These are phyloP conservation scores for Alviniconcha marisindica DNA, from an alignment of 1,140 invertebrate genomes.

Conservation along the genomic window DNA sequence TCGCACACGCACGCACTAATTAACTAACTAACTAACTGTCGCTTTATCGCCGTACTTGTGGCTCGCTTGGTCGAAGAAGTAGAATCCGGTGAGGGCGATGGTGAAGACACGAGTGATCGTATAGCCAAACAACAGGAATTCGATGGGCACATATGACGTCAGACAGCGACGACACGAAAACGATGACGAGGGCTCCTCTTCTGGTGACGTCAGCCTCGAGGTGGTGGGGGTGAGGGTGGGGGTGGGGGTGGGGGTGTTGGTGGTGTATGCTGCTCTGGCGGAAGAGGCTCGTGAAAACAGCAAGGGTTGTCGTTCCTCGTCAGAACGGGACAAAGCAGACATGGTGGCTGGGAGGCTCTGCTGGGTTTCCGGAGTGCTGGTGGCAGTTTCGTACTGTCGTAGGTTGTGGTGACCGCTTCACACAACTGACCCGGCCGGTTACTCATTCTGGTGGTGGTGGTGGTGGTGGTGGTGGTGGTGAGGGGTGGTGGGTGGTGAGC, in stretches of 20 bases:
- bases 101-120: neutral
- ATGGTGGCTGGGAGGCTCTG: neutral
- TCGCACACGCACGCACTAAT: neutral
- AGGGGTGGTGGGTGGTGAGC: too few species aligned
- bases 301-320: neutral
- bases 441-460: too few species aligned
- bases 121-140: slow-evolving; percentile 27
- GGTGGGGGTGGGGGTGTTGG: too few species aligned
- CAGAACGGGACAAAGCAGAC: neutral
- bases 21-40: too few species aligned
- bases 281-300: too few species aligned
- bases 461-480: too few species aligned
- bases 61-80: slow-evolving; percentile 35
- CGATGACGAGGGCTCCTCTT: neutral
- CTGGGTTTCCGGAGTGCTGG: too few species aligned
- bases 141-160: slow-evolving; percentile 7
- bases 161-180: neutral
- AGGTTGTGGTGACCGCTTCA: too few species aligned
- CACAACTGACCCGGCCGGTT: too few species aligned
- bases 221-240: too few species aligned
- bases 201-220: neutral
- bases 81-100: neutral
- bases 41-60: slow-evolving; percentile 1
- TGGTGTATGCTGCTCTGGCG: too few species aligned
- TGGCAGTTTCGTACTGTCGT: too few species aligned